A percentile compares a stretch with the other conserved stretches of the same genome.
Evolutionary conservation across 2,888 invertebrate genomes (phyloP).

Genomic region (Elegia similella): DNA sequence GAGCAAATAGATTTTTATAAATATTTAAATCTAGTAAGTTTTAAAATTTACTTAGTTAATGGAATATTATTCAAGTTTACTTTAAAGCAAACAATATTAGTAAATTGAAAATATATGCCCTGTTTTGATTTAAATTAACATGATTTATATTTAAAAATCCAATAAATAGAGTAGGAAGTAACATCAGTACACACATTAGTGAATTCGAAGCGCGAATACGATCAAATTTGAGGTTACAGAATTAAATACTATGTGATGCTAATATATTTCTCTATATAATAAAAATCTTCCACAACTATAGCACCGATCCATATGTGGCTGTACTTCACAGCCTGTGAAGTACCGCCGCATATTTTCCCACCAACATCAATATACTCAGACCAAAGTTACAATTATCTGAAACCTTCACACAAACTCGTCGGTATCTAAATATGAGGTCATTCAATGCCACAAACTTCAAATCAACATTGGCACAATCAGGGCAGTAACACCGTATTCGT

Average conservation of each 20-base stretch:
- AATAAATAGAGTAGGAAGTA: slow-evolving; percentile 13
- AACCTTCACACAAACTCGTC: background rate
- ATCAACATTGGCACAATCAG: slow-evolving; percentile 57
- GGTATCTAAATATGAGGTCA: slow-evolving; percentile 1
- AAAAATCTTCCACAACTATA: slow-evolving; percentile 52
- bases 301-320: slow-evolving; percentile 68
- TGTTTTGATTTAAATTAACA: slow-evolving; percentile 3
- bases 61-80: slow-evolving; percentile 75
- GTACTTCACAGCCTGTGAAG: slow-evolving; percentile 56
- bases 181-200: slow-evolving; percentile 13
- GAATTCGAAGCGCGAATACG: slow-evolving; percentile 7
- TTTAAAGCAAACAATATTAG: slow-evolving; percentile 54
- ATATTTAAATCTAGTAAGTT: slow-evolving; percentile 66
- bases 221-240: slow-evolving; percentile 12
- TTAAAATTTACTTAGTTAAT: slow-evolving; percentile 75
- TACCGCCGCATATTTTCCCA: slow-evolving; percentile 54
- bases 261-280: slow-evolving; percentile 36
- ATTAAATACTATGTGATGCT: slow-evolving; percentile 12
- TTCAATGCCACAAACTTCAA: slow-evolving; percentile 15
- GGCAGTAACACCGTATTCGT: slow-evolving; percentile 57
- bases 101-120: slow-evolving; percentile 16
- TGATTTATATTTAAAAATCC: background rate
- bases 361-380: slow-evolving; percentile 36
- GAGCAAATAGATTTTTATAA: slow-evolving; percentile 73
- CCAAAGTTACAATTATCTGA: slow-evolving; percentile 28